phyloP scores from a whole-genome alignment of 2,113 vertebrate genomes.

The Phyllostomus discolor region DNA sequence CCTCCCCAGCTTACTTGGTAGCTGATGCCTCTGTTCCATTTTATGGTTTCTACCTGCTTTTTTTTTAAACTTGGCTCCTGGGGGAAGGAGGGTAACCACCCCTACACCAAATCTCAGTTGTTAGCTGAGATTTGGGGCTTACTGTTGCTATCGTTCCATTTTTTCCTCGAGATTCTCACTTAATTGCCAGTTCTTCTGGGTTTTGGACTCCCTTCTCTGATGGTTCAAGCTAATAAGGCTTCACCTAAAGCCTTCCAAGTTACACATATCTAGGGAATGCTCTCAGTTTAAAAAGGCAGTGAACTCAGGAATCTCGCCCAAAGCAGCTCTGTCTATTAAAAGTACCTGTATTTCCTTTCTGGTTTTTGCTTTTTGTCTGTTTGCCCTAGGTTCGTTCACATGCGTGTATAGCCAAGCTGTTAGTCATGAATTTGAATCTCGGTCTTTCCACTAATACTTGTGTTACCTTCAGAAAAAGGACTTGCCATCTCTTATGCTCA shows the following conservation, averaged over 20 bases:
- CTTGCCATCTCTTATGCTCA: neutral
- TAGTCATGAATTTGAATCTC: neutral
- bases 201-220: neutral
- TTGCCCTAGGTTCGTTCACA: neutral
- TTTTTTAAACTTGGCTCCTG: neutral
- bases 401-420: neutral
- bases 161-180: neutral
- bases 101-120: neutral
- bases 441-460: neutral
- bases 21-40: neutral
- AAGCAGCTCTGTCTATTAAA: neutral
- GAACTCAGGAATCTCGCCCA: neutral
- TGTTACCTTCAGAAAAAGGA: neutral
- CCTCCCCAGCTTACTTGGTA: fast-evolving
- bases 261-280: neutral
- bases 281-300: neutral
- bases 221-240: neutral
- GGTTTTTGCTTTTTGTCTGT: neutral
- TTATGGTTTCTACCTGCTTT: neutral
- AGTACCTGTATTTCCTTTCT: neutral
- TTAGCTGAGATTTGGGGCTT: neutral
- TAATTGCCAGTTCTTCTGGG: neutral
- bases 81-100: neutral
- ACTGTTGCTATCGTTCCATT: neutral
- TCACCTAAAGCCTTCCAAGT: neutral